phyloP scores from a whole-genome alignment of 2,113 vertebrate species.

The Ammodytes dubius region DNA sequence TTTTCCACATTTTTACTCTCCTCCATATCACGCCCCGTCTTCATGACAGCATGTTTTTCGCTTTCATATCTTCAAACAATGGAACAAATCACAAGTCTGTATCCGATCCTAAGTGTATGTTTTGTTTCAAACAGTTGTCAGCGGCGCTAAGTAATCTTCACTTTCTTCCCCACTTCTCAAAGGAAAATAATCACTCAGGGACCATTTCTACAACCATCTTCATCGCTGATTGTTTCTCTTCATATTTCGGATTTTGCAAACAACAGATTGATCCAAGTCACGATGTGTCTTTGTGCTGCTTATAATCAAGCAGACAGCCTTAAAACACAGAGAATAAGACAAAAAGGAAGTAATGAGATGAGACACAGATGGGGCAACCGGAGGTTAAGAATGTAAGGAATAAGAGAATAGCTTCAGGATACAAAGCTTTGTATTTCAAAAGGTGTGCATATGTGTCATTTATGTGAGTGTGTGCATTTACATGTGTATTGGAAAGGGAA shows the following conservation, averaged over 20 bases:
- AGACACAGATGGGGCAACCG: conserved; percentile 16
- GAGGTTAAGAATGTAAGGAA: conserved; percentile 42
- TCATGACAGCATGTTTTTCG: conserved; percentile 19
- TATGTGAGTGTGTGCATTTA: not conserved
- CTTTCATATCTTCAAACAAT: conserved; percentile 34
- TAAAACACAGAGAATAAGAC: conserved; percentile 22
- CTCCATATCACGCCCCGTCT: conserved; percentile 7
- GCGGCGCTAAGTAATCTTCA: conserved; percentile 34
- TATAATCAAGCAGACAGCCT: conserved; percentile 49
- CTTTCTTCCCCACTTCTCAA: conserved; percentile 35
- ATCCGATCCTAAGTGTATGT: not conserved
- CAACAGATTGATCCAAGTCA: conserved; percentile 55
- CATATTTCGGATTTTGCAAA: conserved; percentile 30
- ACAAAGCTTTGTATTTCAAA: conserved; percentile 44
- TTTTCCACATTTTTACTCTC: conserved; percentile 11
- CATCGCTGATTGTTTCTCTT: conserved; percentile 37
- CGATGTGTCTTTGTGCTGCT: conserved; percentile 35
- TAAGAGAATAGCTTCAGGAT: conserved; percentile 5
- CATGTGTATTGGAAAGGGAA: not conserved
- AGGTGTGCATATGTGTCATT: not conserved
- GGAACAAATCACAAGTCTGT: conserved; percentile 29
- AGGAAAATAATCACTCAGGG: conserved; percentile 31
- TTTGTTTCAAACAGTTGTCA: conserved; percentile 10
- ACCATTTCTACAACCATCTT: conserved; percentile 23
- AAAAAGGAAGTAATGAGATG: conserved; percentile 45